phyloP scores from a whole-genome alignment of 2,113 vertebrate species.

The Pan troglodytes region NHGRI_mPanTro3-v2.1_pri NC_072421.2:131882001-131882500 shows the following conservation, averaged over 20 bases:
- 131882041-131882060: background rate
- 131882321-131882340: background rate
- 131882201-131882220: slow-evolving; percentile 32
- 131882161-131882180: background rate
- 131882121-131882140: background rate
- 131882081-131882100: background rate
- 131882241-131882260: background rate
- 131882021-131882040: no score
- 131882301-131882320: background rate
- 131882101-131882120: background rate
- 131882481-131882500: background rate
- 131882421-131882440: background rate
- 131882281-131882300: background rate
- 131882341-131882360: background rate
- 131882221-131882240: background rate
- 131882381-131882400: background rate
- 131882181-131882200: background rate
- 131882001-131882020: no score
- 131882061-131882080: background rate
- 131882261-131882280: background rate
- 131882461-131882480: background rate
- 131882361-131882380: slow-evolving; percentile 4
- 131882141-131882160: background rate
- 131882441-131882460: background rate
- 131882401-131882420: background rate